Base-by-base conservation (phyloP, 1,140 invertebrate genomes). In the Drosophila oshimai region DNA sequence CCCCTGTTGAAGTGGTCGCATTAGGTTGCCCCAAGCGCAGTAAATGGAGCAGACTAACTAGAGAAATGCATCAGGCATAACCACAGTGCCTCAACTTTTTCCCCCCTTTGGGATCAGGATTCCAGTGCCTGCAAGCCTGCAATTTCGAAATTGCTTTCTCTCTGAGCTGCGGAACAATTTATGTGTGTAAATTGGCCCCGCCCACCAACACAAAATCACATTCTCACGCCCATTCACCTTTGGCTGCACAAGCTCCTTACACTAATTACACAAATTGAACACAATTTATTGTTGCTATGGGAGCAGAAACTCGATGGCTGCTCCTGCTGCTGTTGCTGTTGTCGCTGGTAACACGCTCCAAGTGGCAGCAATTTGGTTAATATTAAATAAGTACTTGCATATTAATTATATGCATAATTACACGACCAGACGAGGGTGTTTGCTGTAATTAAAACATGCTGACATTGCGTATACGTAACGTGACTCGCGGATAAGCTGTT, bases 361-460 rank as follows among this genome's bases (percentile, higher is more conserved):
- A 80, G 80, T 84, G 80, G 41, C 60, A 64, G 57, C 80, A 79
- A 86, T 86, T 84, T 73, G 60, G 80, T 84, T 86, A 72, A 80
- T 79, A 79, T 75, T 68, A 72, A 79, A 86, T 86, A 62, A 62
- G 80, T 86, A 84, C 80, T 79, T 80, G 72, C 75, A 86, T 86
- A 84, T 84, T 83, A 86, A 86, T 84, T 84, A 84, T 73, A 86
- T 84, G 75, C 80, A 84, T 84, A 84, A 84, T 84, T 84, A 84
- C 80, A 68, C 75, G 53, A 64, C 41, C 57, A 65, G 69, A 24
- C 42, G 54, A 46, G 36, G 36, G 47, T 50, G 60, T 62, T 28
- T 57, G 42, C 45, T 31, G 46, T 86, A 75, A 86, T 86, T 84
- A 79, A 79, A 77, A 46, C 60, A 22, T 45, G 55, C 71, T 75